phyloP scores from a whole-genome alignment of 2,113 vertebrate genomes.

The Ia io region DNA sequence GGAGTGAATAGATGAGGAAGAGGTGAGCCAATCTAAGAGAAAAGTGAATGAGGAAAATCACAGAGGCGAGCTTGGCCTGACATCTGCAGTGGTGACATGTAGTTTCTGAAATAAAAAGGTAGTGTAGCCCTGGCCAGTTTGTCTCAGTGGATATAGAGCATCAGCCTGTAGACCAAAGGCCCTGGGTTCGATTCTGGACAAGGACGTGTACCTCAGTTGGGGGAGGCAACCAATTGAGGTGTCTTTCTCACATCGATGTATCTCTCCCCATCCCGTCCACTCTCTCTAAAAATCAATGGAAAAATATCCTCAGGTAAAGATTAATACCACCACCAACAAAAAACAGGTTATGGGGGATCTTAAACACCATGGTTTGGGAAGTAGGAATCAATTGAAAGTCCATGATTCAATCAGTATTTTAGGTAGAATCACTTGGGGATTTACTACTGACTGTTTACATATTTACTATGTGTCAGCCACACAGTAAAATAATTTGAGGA shows the following conservation, averaged over 20 bases:
- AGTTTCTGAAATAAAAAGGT: not conserved
- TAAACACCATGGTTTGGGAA: not conserved
- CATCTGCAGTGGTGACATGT: not conserved
- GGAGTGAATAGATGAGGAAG: not conserved
- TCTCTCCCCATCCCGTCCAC: too few relatives aligned
- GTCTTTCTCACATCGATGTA: too few relatives aligned
- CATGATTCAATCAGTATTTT: not conserved
- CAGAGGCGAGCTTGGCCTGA: too few relatives aligned
- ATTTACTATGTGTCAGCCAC: not conserved
- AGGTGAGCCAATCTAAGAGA: too few relatives aligned
- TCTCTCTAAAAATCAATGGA: too few relatives aligned
- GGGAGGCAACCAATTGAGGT: too few relatives aligned
- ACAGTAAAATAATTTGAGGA: not conserved
- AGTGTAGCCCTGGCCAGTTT: not conserved
- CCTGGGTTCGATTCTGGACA: too few relatives aligned
- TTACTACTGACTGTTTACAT: not conserved
- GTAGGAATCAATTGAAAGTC: not conserved
- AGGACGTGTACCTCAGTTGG: too few relatives aligned
- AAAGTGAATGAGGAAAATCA: not conserved
- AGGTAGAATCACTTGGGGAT: not conserved
- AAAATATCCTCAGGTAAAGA: too few relatives aligned
- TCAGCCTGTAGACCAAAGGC: too few relatives aligned
- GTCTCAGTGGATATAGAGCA: too few relatives aligned
- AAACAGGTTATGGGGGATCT: not conserved
- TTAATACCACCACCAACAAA: too few relatives aligned